Evolutionary conservation across 2,888 invertebrate species (phyloP), one percentile per base, ranked within the genome.

Genomic region (Lepetodrilus schrolli): DNA sequence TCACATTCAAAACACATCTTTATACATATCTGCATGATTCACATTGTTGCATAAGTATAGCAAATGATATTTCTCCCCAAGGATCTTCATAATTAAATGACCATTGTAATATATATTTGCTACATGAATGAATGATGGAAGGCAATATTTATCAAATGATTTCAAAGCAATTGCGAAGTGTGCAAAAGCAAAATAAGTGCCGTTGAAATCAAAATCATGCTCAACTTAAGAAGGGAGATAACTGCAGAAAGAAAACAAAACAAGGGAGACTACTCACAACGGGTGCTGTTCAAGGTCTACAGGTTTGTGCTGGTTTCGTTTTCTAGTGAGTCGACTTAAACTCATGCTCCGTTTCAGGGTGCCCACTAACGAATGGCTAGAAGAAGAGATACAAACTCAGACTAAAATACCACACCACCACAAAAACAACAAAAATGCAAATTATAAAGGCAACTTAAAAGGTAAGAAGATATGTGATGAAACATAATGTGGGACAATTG

Each of bases 331-430:
- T 21, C 88, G 83, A n/a, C 89, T 87, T 70, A 89, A 79, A 78
- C 89, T 89, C 86, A 88, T 88, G 43, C 85, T 87, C 65, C 89
- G 81, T 75, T 85, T 87, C 76, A 89, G 75, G 4, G 84, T 80
- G 72, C 84, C 85, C 75, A 85, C 83, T 81, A 86, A 80, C 38
- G 85, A 80, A 72, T 80, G 78, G 81, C 84, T 85, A 83, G 65
- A 79, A 71, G 49, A 68, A 75, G 74, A 76, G 74, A 76, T 74
- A 75, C 72, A 72, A 71, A 75, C 47, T 13, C 71, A 49, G 77
- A 34, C 47, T 36, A 66, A 68, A 50, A 66, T n/a, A n/a, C 21
- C 48, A 66, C 49, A 58, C n/a, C n/a, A n/a, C n/a, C n/a, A n/a
- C n/a, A n/a, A n/a, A n/a, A n/a, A n/a, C n/a, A n/a, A n/a, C n/a